Conservation (phyloP, 1,140 invertebrate species). For the Bombus confusus region DNA sequence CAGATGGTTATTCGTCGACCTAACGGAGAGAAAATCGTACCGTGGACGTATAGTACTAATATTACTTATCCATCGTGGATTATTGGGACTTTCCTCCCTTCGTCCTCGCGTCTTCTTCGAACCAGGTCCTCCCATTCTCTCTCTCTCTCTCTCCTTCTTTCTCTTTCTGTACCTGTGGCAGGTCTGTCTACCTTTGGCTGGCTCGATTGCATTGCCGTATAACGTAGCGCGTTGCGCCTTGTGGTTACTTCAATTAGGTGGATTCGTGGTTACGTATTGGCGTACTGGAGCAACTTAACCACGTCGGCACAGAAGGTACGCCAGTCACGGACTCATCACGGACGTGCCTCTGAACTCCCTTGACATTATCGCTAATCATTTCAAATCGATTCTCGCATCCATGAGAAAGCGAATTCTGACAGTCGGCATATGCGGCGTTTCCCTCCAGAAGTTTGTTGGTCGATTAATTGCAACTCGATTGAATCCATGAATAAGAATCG, state of each 20-base stretch:
- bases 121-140: background rate
- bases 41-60: slow-evolving; percentile 40
- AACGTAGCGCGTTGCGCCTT: slow-evolving; percentile 73
- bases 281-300: slow-evolving; percentile 43
- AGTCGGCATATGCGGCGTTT: slow-evolving; percentile 34
- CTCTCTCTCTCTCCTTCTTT: background rate
- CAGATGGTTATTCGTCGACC: slow-evolving; percentile 78
- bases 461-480: background rate
- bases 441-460: background rate
- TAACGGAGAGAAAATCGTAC: slow-evolving; percentile 67
- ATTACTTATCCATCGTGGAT: slow-evolving; percentile 42
- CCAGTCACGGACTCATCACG: slow-evolving; percentile 69
- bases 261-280: slow-evolving; percentile 73
- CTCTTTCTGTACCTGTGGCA: too few species aligned
- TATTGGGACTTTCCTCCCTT: background rate
- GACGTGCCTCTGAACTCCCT: slow-evolving; percentile 72
- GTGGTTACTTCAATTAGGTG: slow-evolving; percentile 82
- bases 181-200: background rate
- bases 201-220: slow-evolving; percentile 49
- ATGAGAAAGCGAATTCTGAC: slow-evolving; percentile 33
- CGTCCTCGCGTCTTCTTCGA: background rate
- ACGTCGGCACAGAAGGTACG: slow-evolving; percentile 55
- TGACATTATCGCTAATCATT: slow-evolving; percentile 80
- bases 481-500: background rate
- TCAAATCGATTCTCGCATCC: slow-evolving; percentile 69